Base-by-base conservation (phyloP, 2,113 vertebrate species). In the Notarius lentiginosus region DNA sequence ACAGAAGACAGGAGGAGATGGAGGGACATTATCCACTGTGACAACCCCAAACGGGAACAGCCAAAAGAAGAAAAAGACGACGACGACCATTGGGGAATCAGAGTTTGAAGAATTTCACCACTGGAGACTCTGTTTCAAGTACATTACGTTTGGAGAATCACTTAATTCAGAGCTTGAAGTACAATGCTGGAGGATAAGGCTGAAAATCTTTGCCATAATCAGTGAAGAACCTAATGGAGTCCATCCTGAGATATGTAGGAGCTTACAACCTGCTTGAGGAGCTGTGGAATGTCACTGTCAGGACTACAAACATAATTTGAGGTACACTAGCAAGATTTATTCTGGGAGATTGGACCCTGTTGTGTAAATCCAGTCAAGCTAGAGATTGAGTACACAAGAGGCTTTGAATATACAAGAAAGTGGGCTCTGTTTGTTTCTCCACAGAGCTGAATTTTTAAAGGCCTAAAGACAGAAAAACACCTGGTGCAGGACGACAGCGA, bases 401-500 rank as follows among this genome's bases (percentile, higher is more conserved):
- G 53, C 53, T 79, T 79, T 11, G 53, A 79, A 58, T 58, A 20
- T 20, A 79, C 77, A 56, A 79, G 15, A 20, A 56, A 20, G 4
- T 0, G n/a, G 53, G 7, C 53, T 79, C 76, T 79, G 53, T 79
- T 58, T 58, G 53, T 58, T 79, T 79, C 55, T 79, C 77, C 55
- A 79, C 77, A 11, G 55, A 79, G 55, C 77, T 60, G 77, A 79
- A 79, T 30, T 77, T 55, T 77, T 77, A 55, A 79, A 30, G 41
- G 12, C 24, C 15, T 30, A 75, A 60, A 41, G 49, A 34, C 68
- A 68, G 18, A 66, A 83, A 85, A 72, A 73, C 27, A 86, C 58
- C 49, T 87, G 83, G 79, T 70, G 55, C 60, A 49, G 30, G 51
- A 70, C 77, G 75, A 84, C 55, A 14, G 41, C 8, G 34, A 84